A percentile compares a stretch with the other conserved stretches of the same genome.
Evolutionary conservation across 1,140 invertebrate genomes (phyloP).

Genomic region (Acromyrmex charruanus): DNA sequence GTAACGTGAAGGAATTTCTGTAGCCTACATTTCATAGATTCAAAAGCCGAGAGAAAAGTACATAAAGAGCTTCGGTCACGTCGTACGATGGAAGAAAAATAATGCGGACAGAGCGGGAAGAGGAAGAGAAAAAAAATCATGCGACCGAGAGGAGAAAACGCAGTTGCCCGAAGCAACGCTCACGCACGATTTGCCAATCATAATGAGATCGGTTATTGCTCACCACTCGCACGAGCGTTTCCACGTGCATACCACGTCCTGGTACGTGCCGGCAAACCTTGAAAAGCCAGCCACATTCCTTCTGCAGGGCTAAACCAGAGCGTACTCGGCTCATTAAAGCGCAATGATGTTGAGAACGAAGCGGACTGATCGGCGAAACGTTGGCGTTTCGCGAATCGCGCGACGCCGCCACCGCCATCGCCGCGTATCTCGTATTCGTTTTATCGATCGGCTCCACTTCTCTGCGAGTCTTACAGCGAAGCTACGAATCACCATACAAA

Average conservation of each 20-base stretch:
- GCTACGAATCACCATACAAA: neutral
- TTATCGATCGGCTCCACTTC: slow-evolving; percentile 31
- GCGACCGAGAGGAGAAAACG: neutral
- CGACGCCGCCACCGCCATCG: neutral
- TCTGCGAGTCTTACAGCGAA: neutral
- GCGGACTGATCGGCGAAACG: slow-evolving; percentile 20
- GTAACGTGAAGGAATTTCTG: neutral
- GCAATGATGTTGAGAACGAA: slow-evolving; percentile 2
- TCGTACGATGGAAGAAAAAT: neutral
- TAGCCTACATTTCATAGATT: neutral
- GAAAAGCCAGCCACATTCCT: slow-evolving; percentile 72
- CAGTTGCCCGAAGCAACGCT: slow-evolving; percentile 24
- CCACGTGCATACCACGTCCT: slow-evolving; percentile 72
- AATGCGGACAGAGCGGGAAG: neutral
- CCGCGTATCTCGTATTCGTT: slow-evolving; percentile 9
- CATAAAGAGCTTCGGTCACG: neutral
- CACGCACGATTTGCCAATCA: slow-evolving; percentile 67
- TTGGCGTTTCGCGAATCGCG: no score
- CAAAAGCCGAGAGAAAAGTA: neutral
- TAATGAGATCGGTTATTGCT: slow-evolving; percentile 71
- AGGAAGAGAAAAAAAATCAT: neutral
- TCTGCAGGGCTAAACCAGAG: slow-evolving; percentile 70
- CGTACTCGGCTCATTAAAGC: slow-evolving; percentile 57
- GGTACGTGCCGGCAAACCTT: slow-evolving; percentile 72
- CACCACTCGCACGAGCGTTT: slow-evolving; percentile 49